Conservation (phyloP, 2,113 vertebrate genomes). For the Micromys minutus region DNA sequence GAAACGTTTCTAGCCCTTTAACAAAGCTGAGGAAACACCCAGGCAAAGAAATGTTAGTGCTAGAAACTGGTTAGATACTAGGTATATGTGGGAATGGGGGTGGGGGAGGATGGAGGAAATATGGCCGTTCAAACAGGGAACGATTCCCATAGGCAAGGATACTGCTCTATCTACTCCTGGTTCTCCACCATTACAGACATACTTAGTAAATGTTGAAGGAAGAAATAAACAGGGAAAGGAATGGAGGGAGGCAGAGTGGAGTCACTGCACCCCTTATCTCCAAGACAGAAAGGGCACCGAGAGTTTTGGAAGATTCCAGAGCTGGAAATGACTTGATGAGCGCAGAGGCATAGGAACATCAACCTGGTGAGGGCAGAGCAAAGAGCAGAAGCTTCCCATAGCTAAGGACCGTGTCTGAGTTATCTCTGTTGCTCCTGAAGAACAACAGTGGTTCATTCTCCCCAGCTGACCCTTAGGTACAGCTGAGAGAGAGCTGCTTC, state of each 20-base stretch:
- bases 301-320: not conserved
- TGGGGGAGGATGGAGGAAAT: not conserved
- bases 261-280: not conserved
- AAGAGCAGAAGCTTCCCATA: not conserved
- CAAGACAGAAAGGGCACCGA: not conserved
- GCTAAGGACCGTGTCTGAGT: not conserved
- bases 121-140: not conserved
- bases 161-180: not conserved
- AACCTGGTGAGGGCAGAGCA: not conserved
- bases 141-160: not conserved
- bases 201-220: not conserved
- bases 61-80: not conserved
- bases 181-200: not conserved
- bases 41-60: not conserved
- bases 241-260: not conserved
- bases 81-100: too few species aligned
- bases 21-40: not conserved
- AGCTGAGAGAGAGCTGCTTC: not conserved
- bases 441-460: not conserved
- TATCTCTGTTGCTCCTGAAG: not conserved
- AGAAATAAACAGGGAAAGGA: not conserved
- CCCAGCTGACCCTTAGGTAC: not conserved
- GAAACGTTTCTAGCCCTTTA: not conserved
- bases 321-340: not conserved
- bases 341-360: not conserved